Evolutionary conservation across 2,888 invertebrate genomes (phyloP).

Genomic region (Andrena marginata): DNA sequence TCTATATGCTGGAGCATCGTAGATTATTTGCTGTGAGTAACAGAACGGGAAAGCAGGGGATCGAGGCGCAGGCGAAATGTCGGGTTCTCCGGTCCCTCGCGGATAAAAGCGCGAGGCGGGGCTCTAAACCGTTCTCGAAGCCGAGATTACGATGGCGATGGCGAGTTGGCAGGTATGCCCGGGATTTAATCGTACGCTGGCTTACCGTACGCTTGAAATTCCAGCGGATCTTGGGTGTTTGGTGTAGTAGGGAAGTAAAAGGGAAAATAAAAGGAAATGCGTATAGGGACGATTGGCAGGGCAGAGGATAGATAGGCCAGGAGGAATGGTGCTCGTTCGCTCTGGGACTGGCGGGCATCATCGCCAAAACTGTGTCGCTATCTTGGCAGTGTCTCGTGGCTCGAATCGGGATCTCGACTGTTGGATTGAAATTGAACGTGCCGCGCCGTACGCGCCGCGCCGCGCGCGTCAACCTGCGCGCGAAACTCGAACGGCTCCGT

Average conservation of each 20-base stretch:
- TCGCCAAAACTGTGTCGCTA: slow-evolving; percentile 74
- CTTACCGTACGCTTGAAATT: not conserved
- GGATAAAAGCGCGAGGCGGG: not conserved
- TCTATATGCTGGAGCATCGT: slow-evolving; percentile 84
- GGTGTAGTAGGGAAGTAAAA: too few species aligned
- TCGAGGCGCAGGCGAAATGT: slow-evolving; percentile 45
- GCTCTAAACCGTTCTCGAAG: not conserved
- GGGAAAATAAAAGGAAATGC: too few species aligned
- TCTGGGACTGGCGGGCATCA: slow-evolving; percentile 63
- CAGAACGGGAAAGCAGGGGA: slow-evolving; percentile 62
- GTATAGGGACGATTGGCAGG: too few species aligned
- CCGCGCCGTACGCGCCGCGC: not conserved
- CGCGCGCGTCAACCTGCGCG: not conserved
- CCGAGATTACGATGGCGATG: not conserved
- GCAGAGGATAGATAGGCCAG: not conserved
- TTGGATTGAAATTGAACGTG: slow-evolving; percentile 9
- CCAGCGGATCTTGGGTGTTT: too few species aligned
- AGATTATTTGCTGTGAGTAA: slow-evolving; percentile 84
- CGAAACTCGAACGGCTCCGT: too few species aligned
- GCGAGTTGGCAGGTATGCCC: too few species aligned
- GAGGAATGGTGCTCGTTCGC: slow-evolving; percentile 6
- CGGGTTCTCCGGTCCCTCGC: not conserved
- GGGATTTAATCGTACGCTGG: too few species aligned
- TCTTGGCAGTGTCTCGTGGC: slow-evolving; percentile 71
- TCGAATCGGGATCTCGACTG: slow-evolving; percentile 51